These are phyloP conservation scores for Novumbra hubbsi DNA, from an alignment of 2,797 vertebrate genomes.

Conservation along the genomic window DNA sequence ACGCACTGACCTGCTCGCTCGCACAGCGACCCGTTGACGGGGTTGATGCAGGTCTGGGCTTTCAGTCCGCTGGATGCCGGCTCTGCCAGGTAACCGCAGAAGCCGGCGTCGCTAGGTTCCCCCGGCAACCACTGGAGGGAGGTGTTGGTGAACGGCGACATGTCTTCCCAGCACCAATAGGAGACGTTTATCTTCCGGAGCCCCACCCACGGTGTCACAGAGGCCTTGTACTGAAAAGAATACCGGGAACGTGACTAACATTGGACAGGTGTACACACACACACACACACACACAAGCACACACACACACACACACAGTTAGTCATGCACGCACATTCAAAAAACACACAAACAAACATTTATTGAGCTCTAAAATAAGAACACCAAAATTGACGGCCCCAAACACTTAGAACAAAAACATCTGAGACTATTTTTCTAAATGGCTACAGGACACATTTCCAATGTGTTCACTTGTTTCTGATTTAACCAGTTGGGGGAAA, in stretches of 20 bases:
- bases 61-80: slow-evolving; percentile 85
- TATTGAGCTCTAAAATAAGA: too few species aligned
- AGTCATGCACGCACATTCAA: not conserved
- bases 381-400: too few species aligned
- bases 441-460: too few species aligned
- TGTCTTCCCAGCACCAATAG: slow-evolving; percentile 99
- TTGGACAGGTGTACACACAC: slow-evolving; percentile 5
- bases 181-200: slow-evolving; percentile 96
- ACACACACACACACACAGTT: not conserved
- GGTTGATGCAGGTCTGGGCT: slow-evolving; percentile 90
- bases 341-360: not conserved
- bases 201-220: slow-evolving; percentile 94
- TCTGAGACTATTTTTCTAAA: too few species aligned
- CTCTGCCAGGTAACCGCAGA: slow-evolving; percentile 93
- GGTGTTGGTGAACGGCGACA: slow-evolving; percentile 96
- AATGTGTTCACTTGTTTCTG: too few species aligned
- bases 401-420: too few species aligned
- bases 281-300: not conserved
- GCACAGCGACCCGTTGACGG: slow-evolving; percentile 91
- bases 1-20: slow-evolving; percentile 83
- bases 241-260: not conserved
- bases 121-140: slow-evolving; percentile 87
- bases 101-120: slow-evolving; percentile 93
- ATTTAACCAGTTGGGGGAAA: too few species aligned
- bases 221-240: slow-evolving; percentile 78